A percentile compares a stretch with the other conserved stretches of the same genome.
phyloP scores from a whole-genome alignment of 2,797 vertebrate genomes.

The Brachyrhaphis roseni region DNA sequence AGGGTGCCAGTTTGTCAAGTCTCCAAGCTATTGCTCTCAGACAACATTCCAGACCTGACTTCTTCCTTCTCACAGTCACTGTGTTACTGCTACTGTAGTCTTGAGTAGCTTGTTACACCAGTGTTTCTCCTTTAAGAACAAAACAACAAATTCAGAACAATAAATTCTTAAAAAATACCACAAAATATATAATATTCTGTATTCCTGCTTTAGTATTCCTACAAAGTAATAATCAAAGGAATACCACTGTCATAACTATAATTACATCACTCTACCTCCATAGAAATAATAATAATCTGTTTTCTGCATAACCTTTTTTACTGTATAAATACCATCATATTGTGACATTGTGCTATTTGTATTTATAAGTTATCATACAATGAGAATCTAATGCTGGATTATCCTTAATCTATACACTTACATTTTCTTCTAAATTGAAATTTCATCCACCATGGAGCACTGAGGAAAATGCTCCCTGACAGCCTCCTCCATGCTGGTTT shows the following conservation, averaged over 20 bases:
- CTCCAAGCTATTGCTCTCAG: not conserved
- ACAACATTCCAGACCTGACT: not conserved
- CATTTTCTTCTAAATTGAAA: constrained; percentile 17
- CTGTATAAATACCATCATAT: not conserved
- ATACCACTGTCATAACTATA: not conserved
- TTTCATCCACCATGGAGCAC: constrained; percentile 21
- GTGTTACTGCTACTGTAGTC: not conserved
- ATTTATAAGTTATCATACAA: not conserved
- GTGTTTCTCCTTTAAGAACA: not conserved
- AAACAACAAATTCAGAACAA: not conserved
- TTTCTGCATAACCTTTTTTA: not conserved
- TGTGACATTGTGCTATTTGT: not conserved
- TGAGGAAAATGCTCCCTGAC: constrained; percentile 49
- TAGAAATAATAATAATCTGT: not conserved
- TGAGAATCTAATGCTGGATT: not conserved
- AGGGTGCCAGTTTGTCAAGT: not conserved
- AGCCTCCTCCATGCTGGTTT: constrained; percentile 51
- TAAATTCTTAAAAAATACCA: not conserved
- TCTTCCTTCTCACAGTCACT: not conserved
- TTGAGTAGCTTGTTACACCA: not conserved
- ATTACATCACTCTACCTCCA: not conserved
- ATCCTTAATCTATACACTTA: not conserved
- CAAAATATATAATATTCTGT: not conserved
- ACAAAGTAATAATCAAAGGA: not conserved
- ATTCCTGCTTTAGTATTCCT: not conserved